Percentiles rank a stretch among this genome's conserved stretches.
These are phyloP conservation scores for Eupelmus urozonus DNA, from an alignment of 2,888 invertebrate species.

Conservation along the genomic window DNA sequence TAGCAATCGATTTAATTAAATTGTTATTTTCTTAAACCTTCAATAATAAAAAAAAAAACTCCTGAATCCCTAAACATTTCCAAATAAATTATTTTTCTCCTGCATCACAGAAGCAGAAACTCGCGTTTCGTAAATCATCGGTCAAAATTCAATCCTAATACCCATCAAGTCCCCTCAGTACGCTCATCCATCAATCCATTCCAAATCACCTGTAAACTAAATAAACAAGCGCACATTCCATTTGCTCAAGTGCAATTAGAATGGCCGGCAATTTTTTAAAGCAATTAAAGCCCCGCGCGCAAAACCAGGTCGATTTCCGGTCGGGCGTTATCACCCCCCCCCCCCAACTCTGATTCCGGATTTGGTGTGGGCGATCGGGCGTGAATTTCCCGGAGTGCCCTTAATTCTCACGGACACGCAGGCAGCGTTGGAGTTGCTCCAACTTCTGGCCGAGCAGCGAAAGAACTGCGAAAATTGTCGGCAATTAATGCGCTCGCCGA, in stretches of 20 bases:
- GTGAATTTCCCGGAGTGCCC: constrained; percentile 53
- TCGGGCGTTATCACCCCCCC: constrained; percentile 38
- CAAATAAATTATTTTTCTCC: too few species aligned
- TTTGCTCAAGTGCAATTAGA: constrained; percentile 18
- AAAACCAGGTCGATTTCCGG: constrained; percentile 49
- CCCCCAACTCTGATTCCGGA: constrained; percentile 29
- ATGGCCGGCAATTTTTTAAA: constrained; percentile 29
- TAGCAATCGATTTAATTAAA: too few species aligned
- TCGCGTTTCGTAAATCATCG: too few species aligned
- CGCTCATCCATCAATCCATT: too few species aligned
- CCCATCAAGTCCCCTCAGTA: too few species aligned
- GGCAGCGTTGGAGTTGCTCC: constrained; percentile 32
- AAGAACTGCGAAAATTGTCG: constrained; percentile 25
- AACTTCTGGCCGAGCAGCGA: constrained; percentile 13
- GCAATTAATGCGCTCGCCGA: constrained; percentile 35
- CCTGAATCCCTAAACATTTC: too few species aligned
- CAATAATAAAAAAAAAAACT: too few species aligned
- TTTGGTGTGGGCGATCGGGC: constrained; percentile 48
- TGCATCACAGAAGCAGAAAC: too few species aligned
- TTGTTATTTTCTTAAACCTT: too few species aligned
- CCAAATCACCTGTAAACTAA: too few species aligned
- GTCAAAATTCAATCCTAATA: too few species aligned
- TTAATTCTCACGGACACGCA: constrained; percentile 50
- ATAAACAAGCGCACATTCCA: not conserved
- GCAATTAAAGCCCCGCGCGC: constrained; percentile 27